phyloP scores from a whole-genome alignment of 2,113 vertebrate genomes.

The Cyprinus carpio region DNA sequence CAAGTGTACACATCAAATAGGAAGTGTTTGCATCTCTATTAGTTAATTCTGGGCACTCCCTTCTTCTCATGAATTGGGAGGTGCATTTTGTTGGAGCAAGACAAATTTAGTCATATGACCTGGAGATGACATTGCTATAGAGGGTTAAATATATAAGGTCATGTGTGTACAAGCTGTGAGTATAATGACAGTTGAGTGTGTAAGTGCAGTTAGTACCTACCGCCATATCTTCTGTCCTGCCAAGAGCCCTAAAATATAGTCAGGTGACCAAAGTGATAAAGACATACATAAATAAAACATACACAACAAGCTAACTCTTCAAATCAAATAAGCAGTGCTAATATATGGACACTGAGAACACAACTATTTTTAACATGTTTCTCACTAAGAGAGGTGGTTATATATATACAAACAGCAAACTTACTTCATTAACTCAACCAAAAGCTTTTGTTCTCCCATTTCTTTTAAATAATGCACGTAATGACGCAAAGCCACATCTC shows the following conservation, averaged over 20 bases:
- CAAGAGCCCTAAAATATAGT: constrained; percentile 77
- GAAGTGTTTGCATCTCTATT: neutral
- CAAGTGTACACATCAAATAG: neutral
- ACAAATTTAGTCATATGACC: neutral
- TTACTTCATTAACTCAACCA: constrained; percentile 89
- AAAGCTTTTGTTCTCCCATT: constrained; percentile 81
- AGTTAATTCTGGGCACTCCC: neutral
- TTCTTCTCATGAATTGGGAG: neutral
- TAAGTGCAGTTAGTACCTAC: constrained; percentile 74
- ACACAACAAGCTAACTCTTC: neutral
- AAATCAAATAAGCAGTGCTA: constrained; percentile 10
- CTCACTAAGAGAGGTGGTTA: neutral
- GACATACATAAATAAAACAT: constrained; percentile 17
- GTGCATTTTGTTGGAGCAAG: neutral
- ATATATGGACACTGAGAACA: constrained; percentile 9
- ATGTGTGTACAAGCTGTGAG: neutral
- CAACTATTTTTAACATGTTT: neutral
- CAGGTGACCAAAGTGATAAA: neutral
- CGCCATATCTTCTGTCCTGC: constrained; percentile 87
- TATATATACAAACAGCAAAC: constrained; percentile 11
- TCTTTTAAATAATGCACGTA: constrained; percentile 91
- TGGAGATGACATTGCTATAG: neutral
- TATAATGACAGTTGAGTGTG: neutral
- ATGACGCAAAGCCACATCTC: constrained; percentile 88
- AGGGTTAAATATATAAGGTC: neutral